Base-by-base conservation (phyloP, 2,113 vertebrate species). In the cat (Felis catus) region DNA sequence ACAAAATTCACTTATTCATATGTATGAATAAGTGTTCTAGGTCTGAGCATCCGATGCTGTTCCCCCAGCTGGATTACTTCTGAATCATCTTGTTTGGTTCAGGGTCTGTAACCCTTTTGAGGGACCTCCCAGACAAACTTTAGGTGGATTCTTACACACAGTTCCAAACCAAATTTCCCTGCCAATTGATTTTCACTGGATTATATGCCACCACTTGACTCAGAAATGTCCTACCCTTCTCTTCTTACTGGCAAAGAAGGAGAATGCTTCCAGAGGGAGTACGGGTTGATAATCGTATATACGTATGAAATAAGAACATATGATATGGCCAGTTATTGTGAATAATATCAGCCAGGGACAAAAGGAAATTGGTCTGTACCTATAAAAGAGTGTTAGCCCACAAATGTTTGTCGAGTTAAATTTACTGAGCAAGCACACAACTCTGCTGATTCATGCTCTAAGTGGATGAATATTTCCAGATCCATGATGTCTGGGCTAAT, bases 1-100 rank as follows among this genome's bases (percentile, higher is more conserved):
- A 92, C 78, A 97, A 98, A 98, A 97, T 97, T 93, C 97, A 98
- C 88, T 97, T 98, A 97, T 98, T 97, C 78, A 66, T 98, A 66
- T 81, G 58, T 94, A 81, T 96, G 93, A 95, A 94, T 97, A 95
- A 94, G 86, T 97, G 96, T 91, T 96, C 84, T 97, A 27, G 93
- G 70, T 71, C 96, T 92, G 84, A 95, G 92, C 88, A 96, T 94
- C 87, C 78, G 81, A 96, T 87, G 89, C 8, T 65, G 27, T 41
- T 39, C 29, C 53, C 86, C 58, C 66, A 97, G 93, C 58, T 73
- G 94, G 95, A 95, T 95, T 89, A 61, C 58, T 80, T 97, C 83
- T 94, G 95, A 94, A 97, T 96, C 90, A 91, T 76, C 81, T 94
- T 94, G 61, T 96, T 98, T 97, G 91, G 94, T 94, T 89, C 9